phyloP scores from a whole-genome alignment of 2,888 invertebrate genomes.

The Cheiracanthium punctorium region DNA sequence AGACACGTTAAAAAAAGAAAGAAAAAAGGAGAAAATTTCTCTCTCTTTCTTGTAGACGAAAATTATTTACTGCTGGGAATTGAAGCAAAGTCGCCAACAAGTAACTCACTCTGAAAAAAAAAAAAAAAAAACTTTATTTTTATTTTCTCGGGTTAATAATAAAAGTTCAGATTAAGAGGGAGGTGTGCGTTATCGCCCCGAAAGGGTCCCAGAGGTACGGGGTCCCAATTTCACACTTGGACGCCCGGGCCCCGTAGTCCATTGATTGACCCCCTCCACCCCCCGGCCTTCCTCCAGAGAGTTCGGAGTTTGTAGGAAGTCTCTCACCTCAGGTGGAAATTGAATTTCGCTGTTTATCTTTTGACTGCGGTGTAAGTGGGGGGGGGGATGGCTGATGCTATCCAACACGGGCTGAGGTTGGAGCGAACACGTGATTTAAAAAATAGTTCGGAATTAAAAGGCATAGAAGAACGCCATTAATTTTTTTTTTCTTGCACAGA shows the following conservation, averaged over 20 bases:
- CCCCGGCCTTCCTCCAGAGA: conserved; percentile 2
- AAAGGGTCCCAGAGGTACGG: conserved; percentile 52
- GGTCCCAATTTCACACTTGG: conserved; percentile 68
- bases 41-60: conserved; percentile 49
- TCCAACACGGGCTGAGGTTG: neutral
- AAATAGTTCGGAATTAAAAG: too few relatives aligned
- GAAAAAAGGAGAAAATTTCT: conserved; percentile 4
- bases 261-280: conserved; percentile 30
- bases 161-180: conserved; percentile 48
- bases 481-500: too few relatives aligned
- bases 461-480: too few relatives aligned
- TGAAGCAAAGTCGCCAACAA: conserved; percentile 26
- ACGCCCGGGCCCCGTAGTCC: conserved; percentile 49
- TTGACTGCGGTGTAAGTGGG: too few relatives aligned
- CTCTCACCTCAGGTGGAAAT: conserved; percentile 13
- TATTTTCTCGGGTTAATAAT: conserved; percentile 46
- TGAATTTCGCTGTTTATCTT: conserved; percentile 12
- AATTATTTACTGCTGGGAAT: conserved; percentile 57
- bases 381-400: neutral
- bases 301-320: neutral
- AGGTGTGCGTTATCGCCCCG: conserved; percentile 46
- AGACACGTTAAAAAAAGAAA: neutral
- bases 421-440: too few relatives aligned
- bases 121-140: too few relatives aligned
- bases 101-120: conserved; percentile 2